These are phyloP conservation scores for Haemorhous mexicanus DNA, from an alignment of 2,113 vertebrate genomes.

Conservation along the genomic window DNA sequence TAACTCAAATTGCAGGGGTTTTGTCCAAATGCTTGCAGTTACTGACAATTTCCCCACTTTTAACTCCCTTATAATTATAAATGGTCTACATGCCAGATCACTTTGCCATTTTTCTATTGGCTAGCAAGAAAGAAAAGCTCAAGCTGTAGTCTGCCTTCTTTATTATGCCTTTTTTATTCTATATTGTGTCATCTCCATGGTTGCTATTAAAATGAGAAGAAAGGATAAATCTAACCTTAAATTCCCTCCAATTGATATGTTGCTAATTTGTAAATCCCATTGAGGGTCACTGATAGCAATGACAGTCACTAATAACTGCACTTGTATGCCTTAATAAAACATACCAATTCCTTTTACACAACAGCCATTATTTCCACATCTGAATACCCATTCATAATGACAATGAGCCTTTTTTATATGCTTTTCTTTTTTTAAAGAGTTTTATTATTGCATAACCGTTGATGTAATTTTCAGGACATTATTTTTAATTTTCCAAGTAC, in stretches of 20 bases:
- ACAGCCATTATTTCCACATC: not conserved
- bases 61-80: conserved; percentile 56
- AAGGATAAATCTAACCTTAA: not conserved
- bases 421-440: not conserved
- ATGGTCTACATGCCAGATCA: conserved; percentile 1
- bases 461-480: not conserved
- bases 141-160: not conserved
- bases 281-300: not conserved
- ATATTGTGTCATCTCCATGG: not conserved
- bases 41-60: conserved; percentile 51
- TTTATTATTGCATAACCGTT: not conserved
- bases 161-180: not conserved
- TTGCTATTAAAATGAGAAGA: not conserved
- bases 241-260: not conserved
- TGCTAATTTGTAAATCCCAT: not conserved
- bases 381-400: not conserved
- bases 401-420: not conserved
- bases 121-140: conserved; percentile 36
- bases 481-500: not conserved
- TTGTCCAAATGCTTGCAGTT: conserved; percentile 49
- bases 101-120: conserved; percentile 16
- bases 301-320: not conserved
- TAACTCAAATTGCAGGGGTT: conserved; percentile 53
- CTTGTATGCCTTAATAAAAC: not conserved
- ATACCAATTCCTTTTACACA: not conserved